phyloP scores from a whole-genome alignment of 2,888 invertebrate genomes.

The Dicranocentrus wangi region DNA sequence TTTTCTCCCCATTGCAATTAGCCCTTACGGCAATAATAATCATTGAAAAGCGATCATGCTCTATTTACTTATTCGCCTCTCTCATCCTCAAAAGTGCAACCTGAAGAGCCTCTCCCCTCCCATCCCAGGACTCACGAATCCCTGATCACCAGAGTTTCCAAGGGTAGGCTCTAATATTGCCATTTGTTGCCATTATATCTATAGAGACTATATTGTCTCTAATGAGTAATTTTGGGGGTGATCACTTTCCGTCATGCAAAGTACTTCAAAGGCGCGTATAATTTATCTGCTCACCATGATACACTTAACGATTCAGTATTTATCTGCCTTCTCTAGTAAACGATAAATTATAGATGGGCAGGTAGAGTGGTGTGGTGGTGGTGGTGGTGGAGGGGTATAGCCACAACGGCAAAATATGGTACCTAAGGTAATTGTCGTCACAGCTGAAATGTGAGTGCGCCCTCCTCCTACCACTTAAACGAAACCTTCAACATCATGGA shows the following conservation, averaged over 20 bases:
- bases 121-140: too few species aligned
- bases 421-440: constrained; percentile 5
- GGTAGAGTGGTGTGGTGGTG: too few species aligned
- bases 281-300: constrained; percentile 32
- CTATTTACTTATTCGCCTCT: constrained; percentile 33
- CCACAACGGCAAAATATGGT: not conserved
- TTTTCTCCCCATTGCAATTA: not conserved
- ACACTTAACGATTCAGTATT: too few species aligned
- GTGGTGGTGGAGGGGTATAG: not conserved
- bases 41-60: constrained; percentile 25
- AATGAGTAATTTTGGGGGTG: too few species aligned
- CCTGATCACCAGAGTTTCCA: too few species aligned
- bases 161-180: too few species aligned
- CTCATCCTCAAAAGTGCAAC: too few species aligned
- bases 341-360: constrained; percentile 41
- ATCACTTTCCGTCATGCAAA: constrained; percentile 32
- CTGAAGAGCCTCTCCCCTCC: too few species aligned
- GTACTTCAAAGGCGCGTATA: constrained; percentile 23
- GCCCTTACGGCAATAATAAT: constrained; percentile 2
- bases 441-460: not conserved
- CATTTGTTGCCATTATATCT: too few species aligned
- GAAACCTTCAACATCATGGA: too few species aligned
- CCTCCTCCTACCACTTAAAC: not conserved
- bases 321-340: too few species aligned
- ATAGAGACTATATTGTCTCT: too few species aligned